These are phyloP conservation scores for Reticulitermes lucifugus DNA, from an alignment of 2,888 invertebrate species.

Conservation along the genomic window DNA sequence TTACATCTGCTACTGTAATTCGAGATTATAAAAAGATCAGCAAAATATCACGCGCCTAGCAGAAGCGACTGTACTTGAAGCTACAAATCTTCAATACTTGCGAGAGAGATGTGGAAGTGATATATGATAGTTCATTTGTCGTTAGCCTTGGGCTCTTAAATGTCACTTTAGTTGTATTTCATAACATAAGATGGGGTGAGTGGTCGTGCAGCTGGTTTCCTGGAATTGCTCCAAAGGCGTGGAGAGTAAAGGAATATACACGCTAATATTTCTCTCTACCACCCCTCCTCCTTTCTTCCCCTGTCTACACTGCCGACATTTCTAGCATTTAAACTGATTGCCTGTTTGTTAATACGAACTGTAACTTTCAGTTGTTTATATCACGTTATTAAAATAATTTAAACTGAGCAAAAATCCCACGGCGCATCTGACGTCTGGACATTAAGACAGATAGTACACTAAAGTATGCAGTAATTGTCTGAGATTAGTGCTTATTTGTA, in stretches of 20 bases:
- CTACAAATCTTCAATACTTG: conserved; percentile 46
- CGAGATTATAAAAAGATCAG: too few species aligned
- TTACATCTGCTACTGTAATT: too few species aligned
- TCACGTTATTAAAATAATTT: not conserved
- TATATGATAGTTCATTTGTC: conserved; percentile 51
- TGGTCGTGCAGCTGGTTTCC: conserved; percentile 44
- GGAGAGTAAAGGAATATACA: conserved; percentile 24
- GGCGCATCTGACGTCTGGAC: too few species aligned
- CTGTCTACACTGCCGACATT: not conserved
- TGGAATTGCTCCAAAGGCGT: conserved; percentile 29
- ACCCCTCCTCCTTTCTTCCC: not conserved
- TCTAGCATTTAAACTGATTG: conserved; percentile 23
- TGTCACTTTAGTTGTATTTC: conserved; percentile 53
- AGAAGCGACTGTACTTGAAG: conserved; percentile 22
- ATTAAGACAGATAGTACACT: too few species aligned
- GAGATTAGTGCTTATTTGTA: too few species aligned
- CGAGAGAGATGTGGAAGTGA: conserved; percentile 36
- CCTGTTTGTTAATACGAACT: conserved; percentile 8
- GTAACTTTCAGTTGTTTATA: conserved; percentile 8
- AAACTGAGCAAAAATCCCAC: too few species aligned
- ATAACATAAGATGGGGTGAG: conserved; percentile 47
- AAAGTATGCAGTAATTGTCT: too few species aligned
- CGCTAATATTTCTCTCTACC: conserved; percentile 24
- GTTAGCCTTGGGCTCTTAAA: conserved; percentile 48
- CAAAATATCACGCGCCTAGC: too few species aligned